Evolutionary conservation across 1,140 invertebrate species (phyloP).

Genomic region (Zaprionus vittiger): DNA sequence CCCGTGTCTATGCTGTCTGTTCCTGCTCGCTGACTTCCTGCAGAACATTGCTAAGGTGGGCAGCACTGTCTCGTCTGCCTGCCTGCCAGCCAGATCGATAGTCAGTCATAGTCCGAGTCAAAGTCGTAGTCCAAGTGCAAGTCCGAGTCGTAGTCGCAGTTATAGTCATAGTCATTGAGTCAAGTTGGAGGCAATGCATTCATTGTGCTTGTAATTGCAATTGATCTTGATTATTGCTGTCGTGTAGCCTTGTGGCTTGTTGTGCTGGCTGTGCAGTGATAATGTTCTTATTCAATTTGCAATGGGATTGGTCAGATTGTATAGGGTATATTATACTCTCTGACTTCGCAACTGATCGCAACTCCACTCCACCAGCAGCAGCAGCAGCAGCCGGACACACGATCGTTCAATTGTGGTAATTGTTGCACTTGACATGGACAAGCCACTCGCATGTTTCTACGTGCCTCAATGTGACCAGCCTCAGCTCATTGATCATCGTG

Average conservation of each 20-base stretch:
- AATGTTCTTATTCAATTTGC: slow-evolving; percentile 77
- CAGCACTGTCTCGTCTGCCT: slow-evolving; percentile 33
- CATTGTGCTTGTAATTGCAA: slow-evolving; percentile 84
- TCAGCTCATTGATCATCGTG: slow-evolving; percentile 56
- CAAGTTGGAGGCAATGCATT: slow-evolving; percentile 75
- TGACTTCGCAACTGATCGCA: neutral
- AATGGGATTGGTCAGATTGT: slow-evolving; percentile 54
- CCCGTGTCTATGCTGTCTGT: slow-evolving; percentile 5
- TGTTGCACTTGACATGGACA: slow-evolving; percentile 62
- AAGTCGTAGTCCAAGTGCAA: slow-evolving; percentile 20
- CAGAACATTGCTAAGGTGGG: slow-evolving; percentile 56
- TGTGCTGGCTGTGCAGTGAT: slow-evolving; percentile 47
- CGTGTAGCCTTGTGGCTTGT: slow-evolving; percentile 48
- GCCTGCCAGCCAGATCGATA: slow-evolving; percentile 55
- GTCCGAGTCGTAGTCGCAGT: slow-evolving; percentile 7
- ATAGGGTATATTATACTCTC: slow-evolving; percentile 34
- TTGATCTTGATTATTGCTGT: slow-evolving; percentile 81
- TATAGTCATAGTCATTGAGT: slow-evolving; percentile 47
- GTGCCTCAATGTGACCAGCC: slow-evolving; percentile 56
- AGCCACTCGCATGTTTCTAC: slow-evolving; percentile 54
- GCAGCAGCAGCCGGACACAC: slow-evolving; percentile 36
- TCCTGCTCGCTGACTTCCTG: slow-evolving; percentile 31
- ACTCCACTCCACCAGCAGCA: neutral
- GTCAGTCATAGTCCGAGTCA: slow-evolving; percentile 30
- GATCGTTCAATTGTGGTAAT: slow-evolving; percentile 63